These are phyloP conservation scores for Tetrax tetrax DNA, from an alignment of 2,113 vertebrate genomes.

Conservation along the genomic window DNA sequence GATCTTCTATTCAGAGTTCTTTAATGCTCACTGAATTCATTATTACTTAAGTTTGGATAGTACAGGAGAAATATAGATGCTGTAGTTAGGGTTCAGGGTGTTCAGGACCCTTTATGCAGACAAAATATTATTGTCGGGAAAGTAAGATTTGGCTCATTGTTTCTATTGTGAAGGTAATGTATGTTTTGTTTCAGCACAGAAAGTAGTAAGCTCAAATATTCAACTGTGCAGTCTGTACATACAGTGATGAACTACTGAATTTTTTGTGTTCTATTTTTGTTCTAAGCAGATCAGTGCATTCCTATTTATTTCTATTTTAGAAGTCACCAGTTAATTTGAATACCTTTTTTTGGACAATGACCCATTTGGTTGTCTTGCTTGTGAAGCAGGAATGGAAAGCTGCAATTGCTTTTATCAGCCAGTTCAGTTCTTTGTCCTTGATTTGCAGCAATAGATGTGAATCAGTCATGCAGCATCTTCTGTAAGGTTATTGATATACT, in stretches of 20 bases:
- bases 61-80: neutral
- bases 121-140: neutral
- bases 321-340: neutral
- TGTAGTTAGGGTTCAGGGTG: neutral
- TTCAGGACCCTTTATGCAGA: neutral
- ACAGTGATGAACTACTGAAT: neutral
- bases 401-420: neutral
- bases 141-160: neutral
- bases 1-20: neutral
- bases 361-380: neutral
- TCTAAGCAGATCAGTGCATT: neutral
- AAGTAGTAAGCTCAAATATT: neutral
- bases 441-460: neutral
- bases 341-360: neutral
- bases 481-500: neutral
- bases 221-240: neutral
- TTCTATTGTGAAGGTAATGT: neutral
- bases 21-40: neutral
- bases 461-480: neutral
- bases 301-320: slow-evolving; percentile 1
- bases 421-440: neutral
- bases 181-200: neutral
- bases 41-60: neutral
- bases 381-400: neutral
- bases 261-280: slow-evolving; percentile 18